Conservation (phyloP, 1,140 invertebrate genomes). For the Trissolcus basalis region DNA sequence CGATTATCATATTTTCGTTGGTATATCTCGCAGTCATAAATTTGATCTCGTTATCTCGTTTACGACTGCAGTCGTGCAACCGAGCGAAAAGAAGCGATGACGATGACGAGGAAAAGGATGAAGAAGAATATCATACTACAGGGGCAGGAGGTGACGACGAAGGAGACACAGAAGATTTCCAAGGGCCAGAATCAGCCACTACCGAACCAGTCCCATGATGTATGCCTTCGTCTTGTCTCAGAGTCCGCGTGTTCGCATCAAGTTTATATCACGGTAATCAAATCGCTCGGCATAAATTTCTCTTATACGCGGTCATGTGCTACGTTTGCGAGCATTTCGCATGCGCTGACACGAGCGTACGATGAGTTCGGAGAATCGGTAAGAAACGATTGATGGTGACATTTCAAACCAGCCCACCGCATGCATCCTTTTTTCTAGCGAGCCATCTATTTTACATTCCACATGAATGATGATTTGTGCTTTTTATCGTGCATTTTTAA, state of each 20-base stretch:
- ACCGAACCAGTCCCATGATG: constrained; percentile 71
- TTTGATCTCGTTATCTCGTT: constrained; percentile 77
- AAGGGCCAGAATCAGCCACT: constrained; percentile 51
- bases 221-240: constrained; percentile 74
- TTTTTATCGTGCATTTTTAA: constrained; percentile 22
- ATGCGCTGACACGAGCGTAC: constrained; percentile 54
- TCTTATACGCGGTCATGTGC: constrained; percentile 70
- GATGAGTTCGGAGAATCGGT: constrained; percentile 59
- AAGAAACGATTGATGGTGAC: constrained; percentile 60
- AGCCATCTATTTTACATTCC: constrained; percentile 37
- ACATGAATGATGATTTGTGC: constrained; percentile 41
- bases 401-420: constrained; percentile 48
- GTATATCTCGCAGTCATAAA: constrained; percentile 74
- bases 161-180: constrained; percentile 57
- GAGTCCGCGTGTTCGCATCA: constrained; percentile 69
- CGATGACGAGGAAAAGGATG: constrained; percentile 54
- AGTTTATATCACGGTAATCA: constrained; percentile 76
- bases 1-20: constrained; percentile 75
- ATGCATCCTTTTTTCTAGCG: constrained; percentile 42
- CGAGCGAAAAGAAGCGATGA: constrained; percentile 59
- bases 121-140: constrained; percentile 48
- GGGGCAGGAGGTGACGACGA: constrained; percentile 58
- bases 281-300: constrained; percentile 75
- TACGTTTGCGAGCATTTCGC: constrained; percentile 55
- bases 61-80: constrained; percentile 67